Evolutionary conservation across 1,140 invertebrate genomes (phyloP).

Genomic region (Drosophila jambulina): DNA sequence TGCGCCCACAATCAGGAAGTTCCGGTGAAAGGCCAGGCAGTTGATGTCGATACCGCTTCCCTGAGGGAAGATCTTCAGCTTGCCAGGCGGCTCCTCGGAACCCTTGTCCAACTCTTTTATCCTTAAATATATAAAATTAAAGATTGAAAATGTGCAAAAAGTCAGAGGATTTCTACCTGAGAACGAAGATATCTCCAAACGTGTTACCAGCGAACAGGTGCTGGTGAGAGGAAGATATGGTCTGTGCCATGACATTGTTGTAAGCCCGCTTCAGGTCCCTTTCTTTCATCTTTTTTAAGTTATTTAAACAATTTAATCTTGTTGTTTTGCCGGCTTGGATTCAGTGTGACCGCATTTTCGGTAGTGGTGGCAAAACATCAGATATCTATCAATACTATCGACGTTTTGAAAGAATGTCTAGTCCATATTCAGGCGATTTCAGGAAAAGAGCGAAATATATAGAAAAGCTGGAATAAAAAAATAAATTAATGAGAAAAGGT

Average conservation of each 20-base stretch:
- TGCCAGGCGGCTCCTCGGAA: constrained; percentile 61
- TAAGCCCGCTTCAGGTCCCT: constrained; percentile 88
- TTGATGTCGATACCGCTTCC: constrained; percentile 86
- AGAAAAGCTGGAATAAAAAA: no score
- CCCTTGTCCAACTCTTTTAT: constrained; percentile 61
- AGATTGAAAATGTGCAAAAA: background rate
- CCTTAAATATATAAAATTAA: constrained; percentile 14
- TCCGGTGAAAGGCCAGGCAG: constrained; percentile 89
- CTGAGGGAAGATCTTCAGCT: constrained; percentile 54
- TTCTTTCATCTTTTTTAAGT: constrained; percentile 60
- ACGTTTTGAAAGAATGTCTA: no score
- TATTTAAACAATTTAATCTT: constrained; percentile 2
- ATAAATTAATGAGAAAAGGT: no score
- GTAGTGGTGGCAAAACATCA: no score
- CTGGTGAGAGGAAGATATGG: constrained; percentile 93
- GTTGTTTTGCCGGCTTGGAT: constrained; percentile 39
- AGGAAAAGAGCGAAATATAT: no score
- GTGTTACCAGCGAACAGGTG: constrained; percentile 93
- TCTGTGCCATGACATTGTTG: constrained; percentile 92
- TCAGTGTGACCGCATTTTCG: background rate
- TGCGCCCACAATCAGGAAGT: constrained; percentile 91
- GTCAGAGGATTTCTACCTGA: constrained; percentile 88
- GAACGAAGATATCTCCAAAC: constrained; percentile 93
- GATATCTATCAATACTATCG: no score
- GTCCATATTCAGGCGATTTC: no score